Percentiles rank a stretch among this genome's conserved stretches.
These are phyloP conservation scores for Ophioninae sp. DNA, from an alignment of 2,888 invertebrate species.

Conservation along the genomic window DNA sequence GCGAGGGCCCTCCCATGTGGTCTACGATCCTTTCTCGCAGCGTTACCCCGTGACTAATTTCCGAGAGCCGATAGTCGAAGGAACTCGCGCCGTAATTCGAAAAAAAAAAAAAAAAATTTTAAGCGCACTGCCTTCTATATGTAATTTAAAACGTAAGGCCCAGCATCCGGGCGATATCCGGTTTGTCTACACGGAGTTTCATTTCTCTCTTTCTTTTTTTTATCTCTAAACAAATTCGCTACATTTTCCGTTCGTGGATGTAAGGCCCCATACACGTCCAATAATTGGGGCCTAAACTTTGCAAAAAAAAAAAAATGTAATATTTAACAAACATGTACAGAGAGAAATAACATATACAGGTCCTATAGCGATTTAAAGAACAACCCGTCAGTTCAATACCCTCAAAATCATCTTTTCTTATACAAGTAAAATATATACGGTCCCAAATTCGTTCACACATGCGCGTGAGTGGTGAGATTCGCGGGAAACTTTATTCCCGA, in stretches of 20 bases:
- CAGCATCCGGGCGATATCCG: background rate
- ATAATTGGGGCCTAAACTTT: conserved; percentile 11
- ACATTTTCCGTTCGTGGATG: background rate
- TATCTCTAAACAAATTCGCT: too few relatives aligned
- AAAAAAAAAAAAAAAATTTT: conserved; percentile 62
- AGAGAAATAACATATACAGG: too few relatives aligned
- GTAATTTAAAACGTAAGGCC: conserved; percentile 75
- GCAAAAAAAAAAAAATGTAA: conserved; percentile 5
- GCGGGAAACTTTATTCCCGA: conserved; percentile 16
- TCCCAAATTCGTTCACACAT: background rate
- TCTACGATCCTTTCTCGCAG: too few relatives aligned
- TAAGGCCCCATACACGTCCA: background rate
- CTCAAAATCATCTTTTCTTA: too few relatives aligned
- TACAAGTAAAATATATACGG: background rate
- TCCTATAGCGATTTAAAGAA: too few relatives aligned
- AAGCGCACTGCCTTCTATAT: conserved; percentile 73
- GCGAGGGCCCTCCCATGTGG: background rate
- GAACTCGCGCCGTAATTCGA: conserved; percentile 65
- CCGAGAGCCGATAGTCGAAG: background rate
- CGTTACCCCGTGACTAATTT: too few relatives aligned
- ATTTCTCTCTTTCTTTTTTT: background rate
- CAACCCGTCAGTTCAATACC: too few relatives aligned
- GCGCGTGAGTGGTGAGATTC: background rate
- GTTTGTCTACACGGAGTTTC: background rate
- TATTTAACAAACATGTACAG: too few relatives aligned